Percentiles rank a stretch among this genome's conserved stretches.
Evolutionary conservation across 2,113 vertebrate genomes (phyloP).

Genomic region (Colius striatus): DNA sequence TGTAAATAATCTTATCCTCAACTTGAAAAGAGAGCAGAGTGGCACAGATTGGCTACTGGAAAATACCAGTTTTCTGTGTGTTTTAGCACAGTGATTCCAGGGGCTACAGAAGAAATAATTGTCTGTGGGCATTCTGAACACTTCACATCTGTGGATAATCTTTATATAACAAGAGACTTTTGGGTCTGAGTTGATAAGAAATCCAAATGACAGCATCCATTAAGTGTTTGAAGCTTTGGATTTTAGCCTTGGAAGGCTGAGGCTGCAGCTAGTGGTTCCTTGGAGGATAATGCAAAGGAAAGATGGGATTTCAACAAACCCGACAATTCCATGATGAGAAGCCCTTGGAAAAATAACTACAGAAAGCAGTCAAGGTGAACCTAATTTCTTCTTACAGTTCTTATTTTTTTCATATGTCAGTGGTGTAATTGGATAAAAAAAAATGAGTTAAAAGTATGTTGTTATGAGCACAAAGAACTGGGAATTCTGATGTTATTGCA

Average conservation of each 20-base stretch:
- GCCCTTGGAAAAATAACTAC: neutral
- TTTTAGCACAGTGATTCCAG: neutral
- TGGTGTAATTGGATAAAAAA: neutral
- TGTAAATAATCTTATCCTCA: neutral
- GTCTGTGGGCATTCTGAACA: neutral
- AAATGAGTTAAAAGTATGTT: neutral
- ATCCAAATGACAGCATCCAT: no score
- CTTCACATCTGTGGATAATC: rapidly evolving
- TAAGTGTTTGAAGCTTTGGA: neutral
- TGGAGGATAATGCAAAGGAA: neutral
- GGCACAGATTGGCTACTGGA: neutral
- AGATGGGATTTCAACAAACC: neutral
- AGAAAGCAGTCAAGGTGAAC: neutral
- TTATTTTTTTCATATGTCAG: neutral
- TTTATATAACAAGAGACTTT: neutral
- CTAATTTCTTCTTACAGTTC: neutral
- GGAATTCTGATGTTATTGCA: neutral
- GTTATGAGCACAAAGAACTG: neutral
- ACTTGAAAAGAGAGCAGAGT: neutral
- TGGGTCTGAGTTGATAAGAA: neutral
- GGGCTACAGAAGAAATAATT: neutral
- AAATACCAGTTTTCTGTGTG: neutral
- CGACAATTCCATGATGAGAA: neutral
- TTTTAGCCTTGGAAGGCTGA: neutral
- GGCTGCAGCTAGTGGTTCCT: neutral